Conservation (phyloP, 2,113 vertebrate genomes). For the Cettia cetti region DNA sequence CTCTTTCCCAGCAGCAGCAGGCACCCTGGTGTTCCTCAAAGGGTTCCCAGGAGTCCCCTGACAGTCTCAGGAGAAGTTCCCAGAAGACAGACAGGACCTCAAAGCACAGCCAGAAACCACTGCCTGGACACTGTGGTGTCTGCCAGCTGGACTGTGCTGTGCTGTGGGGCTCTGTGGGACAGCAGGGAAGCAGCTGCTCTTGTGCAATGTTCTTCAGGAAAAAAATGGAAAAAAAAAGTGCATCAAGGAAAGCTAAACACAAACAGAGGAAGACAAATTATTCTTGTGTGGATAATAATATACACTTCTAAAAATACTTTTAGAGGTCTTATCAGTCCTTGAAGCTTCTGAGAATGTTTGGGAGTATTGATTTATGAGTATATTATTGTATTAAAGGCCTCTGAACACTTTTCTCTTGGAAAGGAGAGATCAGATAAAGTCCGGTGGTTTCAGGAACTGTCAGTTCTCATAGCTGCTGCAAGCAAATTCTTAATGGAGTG, state of each 20-base stretch:
- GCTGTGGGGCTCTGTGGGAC: neutral
- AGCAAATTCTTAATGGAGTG: neutral
- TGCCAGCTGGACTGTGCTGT: neutral
- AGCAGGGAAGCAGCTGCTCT: neutral
- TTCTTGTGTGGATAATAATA: neutral
- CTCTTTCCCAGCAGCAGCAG: neutral
- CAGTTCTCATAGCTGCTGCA: neutral
- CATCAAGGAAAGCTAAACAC: neutral
- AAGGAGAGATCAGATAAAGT: neutral
- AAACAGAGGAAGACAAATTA: constrained; percentile 4
- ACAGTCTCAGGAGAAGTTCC: neutral
- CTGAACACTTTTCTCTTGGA: neutral
- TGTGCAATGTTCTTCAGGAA: neutral
- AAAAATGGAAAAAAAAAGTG: neutral
- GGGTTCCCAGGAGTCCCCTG: neutral
- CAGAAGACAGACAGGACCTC: neutral
- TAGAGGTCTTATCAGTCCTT: constrained; percentile 6
- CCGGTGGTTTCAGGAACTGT: neutral
- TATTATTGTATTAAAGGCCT: neutral
- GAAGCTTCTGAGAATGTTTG: constrained; percentile 12
- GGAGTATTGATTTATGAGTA: neutral
- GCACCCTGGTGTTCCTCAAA: neutral
- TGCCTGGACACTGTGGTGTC: neutral
- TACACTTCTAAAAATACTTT: constrained; percentile 33
- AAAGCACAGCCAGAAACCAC: neutral